Percentiles rank a stretch among this genome's conserved stretches.
Evolutionary conservation across 2,113 vertebrate species (phyloP).

Genomic region (Oncorhynchus gorbuscha): DNA sequence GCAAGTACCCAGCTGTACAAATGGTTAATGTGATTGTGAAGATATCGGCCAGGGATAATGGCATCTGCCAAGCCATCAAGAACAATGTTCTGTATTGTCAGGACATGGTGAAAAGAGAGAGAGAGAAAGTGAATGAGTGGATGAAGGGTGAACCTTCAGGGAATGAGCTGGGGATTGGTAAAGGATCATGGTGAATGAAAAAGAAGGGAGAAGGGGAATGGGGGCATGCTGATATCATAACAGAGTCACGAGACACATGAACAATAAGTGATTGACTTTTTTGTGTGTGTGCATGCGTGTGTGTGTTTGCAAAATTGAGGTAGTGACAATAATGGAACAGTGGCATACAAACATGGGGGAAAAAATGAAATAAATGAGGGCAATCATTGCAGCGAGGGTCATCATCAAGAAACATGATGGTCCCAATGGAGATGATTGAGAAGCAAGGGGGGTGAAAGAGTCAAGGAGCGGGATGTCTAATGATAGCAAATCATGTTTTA

Average conservation of each 20-base stretch:
- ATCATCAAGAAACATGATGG: slow-evolving; percentile 4
- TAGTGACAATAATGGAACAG: no score
- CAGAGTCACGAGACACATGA: no score
- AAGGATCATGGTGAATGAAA: slow-evolving; percentile 43
- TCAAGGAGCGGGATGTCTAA: background rate
- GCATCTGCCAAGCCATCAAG: slow-evolving; percentile 71
- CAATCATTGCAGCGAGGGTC: slow-evolving; percentile 9
- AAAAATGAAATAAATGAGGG: slow-evolving; percentile 2
- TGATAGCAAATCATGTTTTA: slow-evolving; percentile 61
- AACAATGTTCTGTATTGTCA: slow-evolving; percentile 58
- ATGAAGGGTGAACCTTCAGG: slow-evolving; percentile 33
- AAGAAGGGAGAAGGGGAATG: slow-evolving; percentile 11
- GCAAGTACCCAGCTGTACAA: slow-evolving; percentile 66
- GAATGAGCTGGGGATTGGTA: slow-evolving; percentile 32
- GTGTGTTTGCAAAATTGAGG: no score
- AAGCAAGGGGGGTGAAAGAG: slow-evolving; percentile 34
- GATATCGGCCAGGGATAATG: slow-evolving; percentile 70
- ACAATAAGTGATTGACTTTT: no score
- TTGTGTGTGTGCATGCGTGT: no score
- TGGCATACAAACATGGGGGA: background rate
- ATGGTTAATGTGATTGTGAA: slow-evolving; percentile 72
- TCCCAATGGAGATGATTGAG: slow-evolving; percentile 17
- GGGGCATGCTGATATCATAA: background rate
- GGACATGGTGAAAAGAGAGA: slow-evolving; percentile 54
- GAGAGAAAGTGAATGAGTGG: slow-evolving; percentile 34